A percentile compares a stretch with the other conserved stretches of the same genome.
These are phyloP conservation scores for Botia almorhae DNA, from an alignment of 2,797 vertebrate genomes.

Conservation along the genomic window DNA sequence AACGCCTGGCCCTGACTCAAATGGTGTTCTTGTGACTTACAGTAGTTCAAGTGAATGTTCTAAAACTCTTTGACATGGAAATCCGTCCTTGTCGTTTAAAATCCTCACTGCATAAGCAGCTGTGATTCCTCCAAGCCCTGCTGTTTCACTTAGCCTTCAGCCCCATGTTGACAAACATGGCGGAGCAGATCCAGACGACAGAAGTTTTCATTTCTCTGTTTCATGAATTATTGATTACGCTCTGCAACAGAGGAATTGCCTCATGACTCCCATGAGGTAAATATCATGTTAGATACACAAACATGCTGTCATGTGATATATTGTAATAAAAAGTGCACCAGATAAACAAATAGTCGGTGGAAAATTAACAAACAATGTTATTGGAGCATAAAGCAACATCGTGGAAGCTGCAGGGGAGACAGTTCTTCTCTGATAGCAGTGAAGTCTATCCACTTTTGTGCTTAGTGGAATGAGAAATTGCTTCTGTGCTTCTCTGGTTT, in stretches of 20 bases:
- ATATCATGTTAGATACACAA: slow-evolving; percentile 59
- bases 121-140: slow-evolving; percentile 5
- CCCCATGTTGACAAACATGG: slow-evolving; percentile 48
- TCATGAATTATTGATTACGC: slow-evolving; percentile 61
- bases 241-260: slow-evolving; percentile 47
- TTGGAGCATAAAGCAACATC: not conserved
- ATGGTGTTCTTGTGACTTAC: not conserved
- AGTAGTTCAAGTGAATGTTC: too few relatives aligned
- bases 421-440: slow-evolving; percentile 11
- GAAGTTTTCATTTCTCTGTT: slow-evolving; percentile 48
- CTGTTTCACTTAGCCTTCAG: slow-evolving; percentile 32
- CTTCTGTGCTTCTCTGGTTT: slow-evolving; percentile 29
- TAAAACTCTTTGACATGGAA: slow-evolving; percentile 5
- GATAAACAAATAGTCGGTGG: slow-evolving; percentile 53
- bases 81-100: not conserved
- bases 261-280: slow-evolving; percentile 48
- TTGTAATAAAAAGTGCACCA: slow-evolving; percentile 37
- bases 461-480: slow-evolving; percentile 25
- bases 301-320: slow-evolving; percentile 51
- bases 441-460: slow-evolving; percentile 35
- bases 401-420: slow-evolving; percentile 3
- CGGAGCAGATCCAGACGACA: slow-evolving; percentile 12
- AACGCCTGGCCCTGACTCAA: not conserved
- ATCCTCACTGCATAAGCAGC: not conserved
- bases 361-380: slow-evolving; percentile 8